Percentiles rank a stretch among this genome's conserved stretches.
These are phyloP conservation scores for Pimpla rufipes DNA, from an alignment of 2,888 invertebrate species.

Conservation along the genomic window DNA sequence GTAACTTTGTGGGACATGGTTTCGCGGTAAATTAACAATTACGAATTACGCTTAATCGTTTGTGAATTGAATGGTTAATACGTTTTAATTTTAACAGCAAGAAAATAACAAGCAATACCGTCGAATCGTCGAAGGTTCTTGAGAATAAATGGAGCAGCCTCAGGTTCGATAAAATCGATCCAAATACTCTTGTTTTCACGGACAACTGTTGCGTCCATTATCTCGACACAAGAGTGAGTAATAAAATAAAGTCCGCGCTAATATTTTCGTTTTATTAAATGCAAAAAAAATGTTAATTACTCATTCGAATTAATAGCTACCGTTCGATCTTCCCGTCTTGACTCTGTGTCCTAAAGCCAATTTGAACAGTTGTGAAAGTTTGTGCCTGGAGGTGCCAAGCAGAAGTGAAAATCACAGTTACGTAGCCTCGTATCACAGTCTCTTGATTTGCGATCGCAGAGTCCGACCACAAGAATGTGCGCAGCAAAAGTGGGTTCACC, in stretches of 20 bases:
- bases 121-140: slow-evolving; percentile 58
- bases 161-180: slow-evolving; percentile 75
- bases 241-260: neutral
- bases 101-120: slow-evolving; percentile 51
- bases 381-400: slow-evolving; percentile 77
- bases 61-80: neutral
- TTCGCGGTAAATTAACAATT: slow-evolving; percentile 72
- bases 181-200: slow-evolving; percentile 76
- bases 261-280: neutral
- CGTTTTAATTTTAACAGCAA: slow-evolving; percentile 69
- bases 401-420: slow-evolving; percentile 78
- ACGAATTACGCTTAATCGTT: slow-evolving; percentile 24
- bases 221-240: slow-evolving; percentile 78
- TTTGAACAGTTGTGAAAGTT: slow-evolving; percentile 79
- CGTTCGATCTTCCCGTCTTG: slow-evolving; percentile 75
- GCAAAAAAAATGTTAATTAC: slow-evolving; percentile 7
- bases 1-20: slow-evolving; percentile 78
- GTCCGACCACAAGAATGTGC: slow-evolving; percentile 75
- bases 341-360: slow-evolving; percentile 78
- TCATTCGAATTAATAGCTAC: slow-evolving; percentile 67
- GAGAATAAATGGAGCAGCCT: slow-evolving; percentile 80
- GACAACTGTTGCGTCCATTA: slow-evolving; percentile 82
- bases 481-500: slow-evolving; percentile 87
- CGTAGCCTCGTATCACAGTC: slow-evolving; percentile 80
- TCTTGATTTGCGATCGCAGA: slow-evolving; percentile 80